Evolutionary conservation across 92 coral and sea anemone genomes (phyloP).

Genomic region (Isaurus tuberculatus): DNA sequence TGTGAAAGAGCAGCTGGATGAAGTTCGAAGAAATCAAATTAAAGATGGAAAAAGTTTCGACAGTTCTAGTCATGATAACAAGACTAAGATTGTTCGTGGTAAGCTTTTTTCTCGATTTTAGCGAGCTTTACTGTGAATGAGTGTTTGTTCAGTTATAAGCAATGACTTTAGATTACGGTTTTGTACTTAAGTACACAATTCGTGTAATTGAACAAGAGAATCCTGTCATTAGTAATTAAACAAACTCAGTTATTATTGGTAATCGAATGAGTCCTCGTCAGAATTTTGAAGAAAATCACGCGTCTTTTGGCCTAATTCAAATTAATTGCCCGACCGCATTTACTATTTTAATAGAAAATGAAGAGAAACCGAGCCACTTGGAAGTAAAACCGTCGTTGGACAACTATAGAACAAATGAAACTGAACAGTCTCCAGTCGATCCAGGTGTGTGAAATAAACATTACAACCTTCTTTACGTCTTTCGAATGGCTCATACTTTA

Average conservation of each 20-base stretch:
- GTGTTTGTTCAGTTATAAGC: background rate
- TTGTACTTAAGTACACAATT: too few relatives aligned
- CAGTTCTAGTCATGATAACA: background rate
- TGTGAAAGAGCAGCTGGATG: conserved; percentile 29
- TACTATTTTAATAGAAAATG: conserved; percentile 23
- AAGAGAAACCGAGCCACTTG: conserved; percentile 25
- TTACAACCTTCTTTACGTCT: background rate
- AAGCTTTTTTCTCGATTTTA: background rate
- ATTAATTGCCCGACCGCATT: too few relatives aligned
- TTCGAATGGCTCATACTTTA: background rate
- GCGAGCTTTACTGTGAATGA: background rate
- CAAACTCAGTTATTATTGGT: too few relatives aligned
- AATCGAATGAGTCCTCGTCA: too few relatives aligned
- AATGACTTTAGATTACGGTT: too few relatives aligned
- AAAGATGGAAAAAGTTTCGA: conserved; percentile 22
- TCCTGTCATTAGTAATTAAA: too few relatives aligned
- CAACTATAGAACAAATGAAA: background rate
- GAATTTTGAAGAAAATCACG: too few relatives aligned
- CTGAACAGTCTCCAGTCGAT: conserved; percentile 23
- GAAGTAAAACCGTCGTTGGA: background rate
- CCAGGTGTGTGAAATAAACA: conserved; percentile 9
- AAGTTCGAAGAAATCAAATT: conserved; percentile 25
- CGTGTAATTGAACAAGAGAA: too few relatives aligned
- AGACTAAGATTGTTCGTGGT: background rate
- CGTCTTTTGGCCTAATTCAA: too few relatives aligned